These are phyloP conservation scores for Otolemur garnettii DNA, from an alignment of 2,113 vertebrate genomes.

Conservation along the genomic window DNA sequence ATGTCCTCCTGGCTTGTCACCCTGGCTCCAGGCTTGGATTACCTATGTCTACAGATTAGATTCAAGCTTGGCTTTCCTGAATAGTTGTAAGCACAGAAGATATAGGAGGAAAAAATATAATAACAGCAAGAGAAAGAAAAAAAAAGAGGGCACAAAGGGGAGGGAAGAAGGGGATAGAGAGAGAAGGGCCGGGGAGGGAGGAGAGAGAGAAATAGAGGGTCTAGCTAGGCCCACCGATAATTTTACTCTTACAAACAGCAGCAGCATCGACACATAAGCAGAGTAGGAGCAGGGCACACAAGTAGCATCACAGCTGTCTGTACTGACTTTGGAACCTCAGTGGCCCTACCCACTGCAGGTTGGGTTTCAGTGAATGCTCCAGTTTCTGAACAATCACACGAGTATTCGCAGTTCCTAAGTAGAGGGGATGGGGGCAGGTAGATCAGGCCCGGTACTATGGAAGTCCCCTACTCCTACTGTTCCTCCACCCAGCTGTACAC, in stretches of 20 bases:
- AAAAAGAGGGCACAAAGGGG: not conserved
- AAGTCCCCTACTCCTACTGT: not conserved
- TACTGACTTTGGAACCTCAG: accelerated
- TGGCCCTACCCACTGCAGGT: not conserved
- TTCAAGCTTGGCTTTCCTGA: not conserved
- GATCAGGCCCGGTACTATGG: accelerated
- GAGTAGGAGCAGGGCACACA: not conserved
- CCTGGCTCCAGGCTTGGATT: not conserved
- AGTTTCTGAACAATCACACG: not conserved
- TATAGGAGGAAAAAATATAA: not conserved
- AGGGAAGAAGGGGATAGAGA: not conserved
- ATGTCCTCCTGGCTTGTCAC: not conserved
- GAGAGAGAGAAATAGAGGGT: not conserved
- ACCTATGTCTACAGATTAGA: too few species aligned
- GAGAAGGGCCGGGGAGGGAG: not conserved
- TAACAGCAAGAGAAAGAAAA: not conserved
- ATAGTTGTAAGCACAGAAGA: not conserved
- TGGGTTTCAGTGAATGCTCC: not conserved
- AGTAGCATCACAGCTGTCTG: accelerated
- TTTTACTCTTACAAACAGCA: not conserved
- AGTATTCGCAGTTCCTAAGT: accelerated
- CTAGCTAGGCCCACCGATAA: not conserved
- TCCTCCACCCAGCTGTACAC: not conserved
- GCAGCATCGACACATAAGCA: not conserved
- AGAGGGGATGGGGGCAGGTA: not conserved